A percentile compares a stretch with the other conserved stretches of the same genome.
phyloP scores from a whole-genome alignment of 2,113 vertebrate species.

The Pavo muticus region DNA sequence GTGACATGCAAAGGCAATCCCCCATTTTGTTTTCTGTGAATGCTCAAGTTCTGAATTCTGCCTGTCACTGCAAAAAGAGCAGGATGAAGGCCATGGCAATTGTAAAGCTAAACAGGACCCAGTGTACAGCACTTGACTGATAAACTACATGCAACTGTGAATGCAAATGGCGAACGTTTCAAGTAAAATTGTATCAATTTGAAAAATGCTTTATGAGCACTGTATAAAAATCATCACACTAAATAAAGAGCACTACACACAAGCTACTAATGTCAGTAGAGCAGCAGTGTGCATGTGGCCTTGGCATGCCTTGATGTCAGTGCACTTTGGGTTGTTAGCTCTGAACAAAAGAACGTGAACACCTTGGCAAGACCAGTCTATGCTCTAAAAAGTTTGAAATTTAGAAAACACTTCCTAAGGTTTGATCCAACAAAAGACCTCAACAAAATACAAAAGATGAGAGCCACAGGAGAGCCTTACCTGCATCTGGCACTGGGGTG shows the following conservation, averaged over 20 bases:
- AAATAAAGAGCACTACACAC: not conserved
- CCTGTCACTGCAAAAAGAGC: not conserved
- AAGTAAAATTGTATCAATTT: not conserved
- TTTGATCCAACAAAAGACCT: not conserved
- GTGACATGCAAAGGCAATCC: not conserved
- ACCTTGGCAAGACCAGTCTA: no score
- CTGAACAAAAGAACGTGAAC: not conserved
- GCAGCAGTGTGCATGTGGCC: not conserved
- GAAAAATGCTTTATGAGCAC: not conserved
- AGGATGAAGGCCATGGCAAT: not conserved
- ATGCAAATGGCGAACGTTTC: not conserved
- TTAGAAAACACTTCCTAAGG: not conserved
- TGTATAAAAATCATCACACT: not conserved
- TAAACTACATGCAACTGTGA: not conserved
- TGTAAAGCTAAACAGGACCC: not conserved
- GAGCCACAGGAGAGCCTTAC: not conserved
- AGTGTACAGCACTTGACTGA: not conserved
- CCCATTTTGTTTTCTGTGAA: not conserved
- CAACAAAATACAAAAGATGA: accelerated
- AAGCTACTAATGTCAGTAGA: not conserved
- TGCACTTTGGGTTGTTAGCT: not conserved
- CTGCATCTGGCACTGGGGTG: not conserved
- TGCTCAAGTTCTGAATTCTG: not conserved
- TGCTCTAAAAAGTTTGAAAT: not conserved
- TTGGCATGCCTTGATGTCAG: no score